Conservation (phyloP, 2,113 vertebrate species). For the Ploceus nigricollis region DNA sequence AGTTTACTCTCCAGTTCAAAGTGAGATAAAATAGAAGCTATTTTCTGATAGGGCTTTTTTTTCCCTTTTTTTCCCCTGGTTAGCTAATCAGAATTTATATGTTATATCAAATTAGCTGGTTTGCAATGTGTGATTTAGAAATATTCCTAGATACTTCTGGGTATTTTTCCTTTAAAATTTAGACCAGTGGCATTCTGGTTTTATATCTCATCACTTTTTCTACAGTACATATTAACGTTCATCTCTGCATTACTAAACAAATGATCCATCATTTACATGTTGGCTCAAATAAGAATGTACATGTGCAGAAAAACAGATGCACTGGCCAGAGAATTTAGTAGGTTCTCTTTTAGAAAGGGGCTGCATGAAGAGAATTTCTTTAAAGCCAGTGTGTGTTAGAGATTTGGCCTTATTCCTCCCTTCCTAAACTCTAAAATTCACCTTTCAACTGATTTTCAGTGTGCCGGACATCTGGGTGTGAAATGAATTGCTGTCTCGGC, state of each 20-base stretch:
- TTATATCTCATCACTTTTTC: background rate
- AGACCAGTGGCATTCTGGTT: background rate
- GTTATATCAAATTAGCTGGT: background rate
- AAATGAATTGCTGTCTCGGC: slow-evolving; percentile 38
- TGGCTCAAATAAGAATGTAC: background rate
- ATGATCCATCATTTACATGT: background rate
- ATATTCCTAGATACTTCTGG: background rate
- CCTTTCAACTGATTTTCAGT: slow-evolving; percentile 8
- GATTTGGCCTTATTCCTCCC: background rate
- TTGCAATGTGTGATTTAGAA: background rate
- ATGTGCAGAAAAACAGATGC: background rate
- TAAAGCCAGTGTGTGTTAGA: background rate
- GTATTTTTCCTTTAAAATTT: background rate
- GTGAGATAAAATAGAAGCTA: slow-evolving; percentile 15
- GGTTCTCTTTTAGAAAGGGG: background rate
- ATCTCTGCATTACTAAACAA: background rate
- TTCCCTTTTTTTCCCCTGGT: rapidly evolving
- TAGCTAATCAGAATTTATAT: background rate
- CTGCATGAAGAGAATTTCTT: background rate
- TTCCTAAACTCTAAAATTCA: slow-evolving; percentile 20
- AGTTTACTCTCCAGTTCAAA: slow-evolving; percentile 14
- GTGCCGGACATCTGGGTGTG: slow-evolving; percentile 20
- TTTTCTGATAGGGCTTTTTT: background rate
- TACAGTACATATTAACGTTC: background rate
- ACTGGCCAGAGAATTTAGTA: background rate